These are phyloP conservation scores for Aphrophora alni DNA, from an alignment of 2,888 invertebrate species.

Conservation along the genomic window DNA sequence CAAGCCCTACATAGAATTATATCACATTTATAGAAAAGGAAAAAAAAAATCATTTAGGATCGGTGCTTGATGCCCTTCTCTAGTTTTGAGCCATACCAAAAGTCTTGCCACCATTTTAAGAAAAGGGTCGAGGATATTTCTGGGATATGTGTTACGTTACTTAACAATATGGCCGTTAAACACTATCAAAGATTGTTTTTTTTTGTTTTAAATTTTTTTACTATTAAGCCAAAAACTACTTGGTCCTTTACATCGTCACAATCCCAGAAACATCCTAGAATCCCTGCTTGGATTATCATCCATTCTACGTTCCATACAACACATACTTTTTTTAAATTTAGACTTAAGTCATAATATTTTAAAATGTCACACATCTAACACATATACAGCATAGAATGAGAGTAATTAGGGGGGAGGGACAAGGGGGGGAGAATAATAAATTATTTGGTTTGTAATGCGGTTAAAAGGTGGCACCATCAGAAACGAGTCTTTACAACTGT, in stretches of 20 bases:
- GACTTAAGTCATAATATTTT: slow-evolving; percentile 27
- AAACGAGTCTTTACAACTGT: slow-evolving; percentile 41
- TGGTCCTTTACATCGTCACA: slow-evolving; percentile 30
- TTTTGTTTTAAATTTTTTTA: slow-evolving; percentile 53
- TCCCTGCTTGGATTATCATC: slow-evolving; percentile 29
- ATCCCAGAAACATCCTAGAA: slow-evolving; percentile 29
- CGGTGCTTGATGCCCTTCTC: slow-evolving; percentile 39
- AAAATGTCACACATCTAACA: slow-evolving; percentile 42
- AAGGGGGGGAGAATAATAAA: slow-evolving; percentile 56
- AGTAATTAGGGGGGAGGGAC: slow-evolving; percentile 35
- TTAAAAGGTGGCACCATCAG: slow-evolving; percentile 51
- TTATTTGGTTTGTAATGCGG: slow-evolving; percentile 57
- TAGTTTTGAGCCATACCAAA: background rate
- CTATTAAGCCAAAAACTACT: slow-evolving; percentile 24
- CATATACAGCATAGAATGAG: slow-evolving; percentile 40
- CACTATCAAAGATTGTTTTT: slow-evolving; percentile 42
- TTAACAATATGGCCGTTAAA: slow-evolving; percentile 19
- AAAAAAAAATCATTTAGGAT: slow-evolving; percentile 37
- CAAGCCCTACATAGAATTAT: slow-evolving; percentile 60
- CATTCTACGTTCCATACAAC: slow-evolving; percentile 26
- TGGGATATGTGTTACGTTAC: background rate
- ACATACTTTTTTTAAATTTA: slow-evolving; percentile 24
- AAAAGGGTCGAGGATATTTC: background rate
- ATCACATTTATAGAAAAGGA: slow-evolving; percentile 57
- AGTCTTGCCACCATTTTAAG: background rate